Conservation (phyloP, 1,140 invertebrate species). For the Sinella curviseta region DNA sequence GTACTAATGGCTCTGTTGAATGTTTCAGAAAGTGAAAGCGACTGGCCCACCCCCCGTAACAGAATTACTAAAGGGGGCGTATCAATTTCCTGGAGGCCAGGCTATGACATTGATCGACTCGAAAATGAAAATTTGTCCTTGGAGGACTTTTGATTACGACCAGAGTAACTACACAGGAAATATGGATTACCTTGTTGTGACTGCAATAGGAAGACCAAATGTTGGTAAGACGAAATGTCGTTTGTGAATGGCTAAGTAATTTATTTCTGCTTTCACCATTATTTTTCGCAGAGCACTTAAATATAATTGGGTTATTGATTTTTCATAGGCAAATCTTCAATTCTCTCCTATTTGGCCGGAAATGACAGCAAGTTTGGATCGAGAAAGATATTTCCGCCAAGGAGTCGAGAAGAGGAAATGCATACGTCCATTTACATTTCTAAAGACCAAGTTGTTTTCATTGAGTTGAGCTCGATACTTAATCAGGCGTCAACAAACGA, state of each 20-base stretch:
- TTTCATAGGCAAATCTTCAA: slow-evolving; percentile 40
- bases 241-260: neutral
- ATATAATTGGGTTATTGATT: neutral
- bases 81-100: slow-evolving; percentile 31
- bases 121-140: slow-evolving; percentile 26
- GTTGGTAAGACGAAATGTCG: slow-evolving; percentile 29
- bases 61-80: slow-evolving; percentile 19
- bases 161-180: slow-evolving; percentile 13
- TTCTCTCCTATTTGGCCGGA: slow-evolving; percentile 39
- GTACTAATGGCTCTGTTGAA: neutral
- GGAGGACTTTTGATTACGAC: slow-evolving; percentile 32
- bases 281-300: too few relatives aligned
- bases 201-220: slow-evolving; percentile 32
- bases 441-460: slow-evolving; percentile 32
- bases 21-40: neutral
- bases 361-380: slow-evolving; percentile 24
- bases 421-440: slow-evolving; percentile 36
- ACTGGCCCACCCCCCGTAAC: neutral
- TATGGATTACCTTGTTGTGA: slow-evolving; percentile 43
- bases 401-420: slow-evolving; percentile 29
- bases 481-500: slow-evolving; percentile 36
- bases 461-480: slow-evolving; percentile 43
- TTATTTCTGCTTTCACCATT: neutral
- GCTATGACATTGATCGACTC: slow-evolving; percentile 37
- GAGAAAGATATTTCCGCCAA: slow-evolving; percentile 31